Evolutionary conservation across 2,888 invertebrate species (phyloP), one percentile per base, ranked within the genome.

Genomic region (Phortica magna): DNA sequence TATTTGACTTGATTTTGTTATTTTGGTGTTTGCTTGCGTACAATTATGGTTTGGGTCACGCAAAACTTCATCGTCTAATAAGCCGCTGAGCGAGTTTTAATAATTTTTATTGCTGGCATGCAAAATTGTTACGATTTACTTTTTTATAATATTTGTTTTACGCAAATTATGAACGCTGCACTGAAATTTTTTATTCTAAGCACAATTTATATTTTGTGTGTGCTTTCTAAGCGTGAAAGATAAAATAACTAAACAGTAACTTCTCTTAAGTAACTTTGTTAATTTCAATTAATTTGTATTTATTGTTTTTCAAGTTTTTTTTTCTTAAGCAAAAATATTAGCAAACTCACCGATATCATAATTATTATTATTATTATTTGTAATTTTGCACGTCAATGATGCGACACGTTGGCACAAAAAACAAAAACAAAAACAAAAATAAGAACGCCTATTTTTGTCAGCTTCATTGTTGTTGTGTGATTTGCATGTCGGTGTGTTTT

Each of bases 61-160:
- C 89, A 83, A 86, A 89, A 89, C 83, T 88, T 88, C 86, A 88
- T 83, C 89, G 84, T 83, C 82, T 88, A 88, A 89, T 88, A 83
- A 83, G 81, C 77, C 77, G 73, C 68, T 76, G 78, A 71, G 42
- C 19, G 22, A 61, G 22, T 61, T 61, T 61, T 22, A 22, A 48
- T 9, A 12, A 14, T 48, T 48, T 14, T 48, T 48, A 48, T 12
- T 48, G 48, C 48, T 48, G 31, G 31, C 31, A 31, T 31, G 31
- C 31, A 31, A 31, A 31, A 31, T 31, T 31, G 31, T 31, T 31
- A 31, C 5, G 1, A 31, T 31, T 31, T 31, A n/a, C n/a, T 31
- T 31, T 31, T 31, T 31, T 31, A 31, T 31, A 4, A 4, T 31
- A 1, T 31, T 31, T 31, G 2, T 31, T 31, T 31, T 31, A 31